Conservation (phyloP, 2,888 invertebrate species). For the Odontocerum albicorne region DNA sequence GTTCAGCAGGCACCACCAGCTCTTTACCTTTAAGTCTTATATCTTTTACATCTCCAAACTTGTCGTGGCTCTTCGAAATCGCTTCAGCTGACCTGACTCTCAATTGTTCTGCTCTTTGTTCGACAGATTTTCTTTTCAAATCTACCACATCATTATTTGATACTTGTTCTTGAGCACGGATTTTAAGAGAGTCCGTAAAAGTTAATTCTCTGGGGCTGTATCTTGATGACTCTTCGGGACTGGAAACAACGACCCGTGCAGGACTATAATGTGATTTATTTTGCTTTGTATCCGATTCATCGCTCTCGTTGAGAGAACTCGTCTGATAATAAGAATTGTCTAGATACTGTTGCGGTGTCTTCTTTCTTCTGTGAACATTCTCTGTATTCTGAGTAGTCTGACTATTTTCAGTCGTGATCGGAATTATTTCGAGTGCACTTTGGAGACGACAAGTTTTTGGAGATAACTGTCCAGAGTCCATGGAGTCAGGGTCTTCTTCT, state of each 20-base stretch:
- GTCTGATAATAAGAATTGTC: slow-evolving; percentile 24
- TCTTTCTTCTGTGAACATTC: slow-evolving; percentile 30
- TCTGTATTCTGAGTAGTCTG: slow-evolving; percentile 21
- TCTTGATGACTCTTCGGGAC: slow-evolving; percentile 28
- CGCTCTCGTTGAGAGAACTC: slow-evolving; percentile 24
- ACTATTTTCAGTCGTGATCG: slow-evolving; percentile 20
- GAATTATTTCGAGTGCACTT: slow-evolving; percentile 29
- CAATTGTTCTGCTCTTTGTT: slow-evolving; percentile 26
- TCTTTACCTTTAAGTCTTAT: slow-evolving; percentile 27
- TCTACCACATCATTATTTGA: slow-evolving; percentile 13
- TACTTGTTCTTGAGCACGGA: slow-evolving; percentile 6
- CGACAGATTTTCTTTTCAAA: slow-evolving; percentile 25
- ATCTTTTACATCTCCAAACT: slow-evolving; percentile 23
- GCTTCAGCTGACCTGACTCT: slow-evolving; percentile 34
- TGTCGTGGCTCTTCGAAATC: slow-evolving; percentile 32
- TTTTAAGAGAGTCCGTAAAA: slow-evolving; percentile 18
- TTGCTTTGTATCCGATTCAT: slow-evolving; percentile 21
- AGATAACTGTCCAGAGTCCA: slow-evolving; percentile 38
- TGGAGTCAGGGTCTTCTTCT: slow-evolving; percentile 39
- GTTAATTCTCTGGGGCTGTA: slow-evolving; percentile 26
- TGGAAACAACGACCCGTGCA: slow-evolving; percentile 19
- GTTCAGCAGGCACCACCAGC: slow-evolving; percentile 58
- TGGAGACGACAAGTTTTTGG: slow-evolving; percentile 17
- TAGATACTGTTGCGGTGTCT: slow-evolving; percentile 32
- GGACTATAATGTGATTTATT: slow-evolving; percentile 25